phyloP scores from a whole-genome alignment of 1,140 invertebrate species.

The Cherax destructor region DNA sequence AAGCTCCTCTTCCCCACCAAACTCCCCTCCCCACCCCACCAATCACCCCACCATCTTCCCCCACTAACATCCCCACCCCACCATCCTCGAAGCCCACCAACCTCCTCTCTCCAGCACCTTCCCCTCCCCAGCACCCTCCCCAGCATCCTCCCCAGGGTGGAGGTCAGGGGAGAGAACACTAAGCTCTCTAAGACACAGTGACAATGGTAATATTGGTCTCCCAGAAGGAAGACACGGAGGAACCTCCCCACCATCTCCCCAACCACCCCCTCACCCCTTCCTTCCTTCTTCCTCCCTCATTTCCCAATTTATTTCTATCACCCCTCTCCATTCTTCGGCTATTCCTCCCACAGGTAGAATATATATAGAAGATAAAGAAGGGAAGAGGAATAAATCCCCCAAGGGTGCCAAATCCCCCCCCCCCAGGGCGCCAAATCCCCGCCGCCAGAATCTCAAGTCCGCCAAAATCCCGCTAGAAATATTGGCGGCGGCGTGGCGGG shows the following conservation, averaged over 20 bases:
- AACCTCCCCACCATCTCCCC: constrained; percentile 1
- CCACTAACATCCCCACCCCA: background rate
- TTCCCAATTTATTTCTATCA: too few species aligned
- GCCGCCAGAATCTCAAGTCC: constrained; percentile 67
- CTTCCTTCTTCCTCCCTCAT: too few species aligned
- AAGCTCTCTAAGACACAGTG: constrained; percentile 66
- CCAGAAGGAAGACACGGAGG: constrained; percentile 36
- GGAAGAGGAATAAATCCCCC: constrained; percentile 57
- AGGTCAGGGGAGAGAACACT: constrained; percentile 24
- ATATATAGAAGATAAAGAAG: background rate
- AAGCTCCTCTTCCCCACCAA: too few species aligned
- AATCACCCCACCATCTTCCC: background rate
- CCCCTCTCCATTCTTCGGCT: too few species aligned
- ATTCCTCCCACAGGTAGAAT: too few species aligned
- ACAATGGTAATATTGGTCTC: constrained; percentile 68
- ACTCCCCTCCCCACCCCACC: too few species aligned
- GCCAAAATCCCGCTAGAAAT: constrained; percentile 66
- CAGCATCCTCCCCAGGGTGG: background rate
- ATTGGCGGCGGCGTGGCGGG: constrained; percentile 64
- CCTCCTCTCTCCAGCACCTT: too few species aligned
- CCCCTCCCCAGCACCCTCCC: background rate
- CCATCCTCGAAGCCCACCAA: background rate
- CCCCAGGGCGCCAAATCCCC: constrained; percentile 59
- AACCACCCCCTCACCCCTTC: background rate
- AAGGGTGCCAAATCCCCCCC: constrained; percentile 56